Base-by-base conservation (phyloP, 1,140 invertebrate genomes). In the Archegozetes longisetosus region DNA sequence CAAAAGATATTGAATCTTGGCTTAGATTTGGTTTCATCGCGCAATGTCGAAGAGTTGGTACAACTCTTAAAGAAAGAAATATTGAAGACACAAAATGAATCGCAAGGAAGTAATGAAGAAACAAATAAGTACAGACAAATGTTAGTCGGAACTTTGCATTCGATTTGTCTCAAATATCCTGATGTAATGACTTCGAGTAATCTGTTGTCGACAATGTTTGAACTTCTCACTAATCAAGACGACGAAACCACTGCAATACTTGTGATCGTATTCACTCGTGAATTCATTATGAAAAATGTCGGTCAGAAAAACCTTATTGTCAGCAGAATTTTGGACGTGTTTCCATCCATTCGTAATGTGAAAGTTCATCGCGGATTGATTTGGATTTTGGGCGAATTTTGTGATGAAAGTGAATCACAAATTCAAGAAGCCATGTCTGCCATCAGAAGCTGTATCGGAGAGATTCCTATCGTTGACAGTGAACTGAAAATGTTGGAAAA, bases 361-460 rank as follows among this genome's bases (percentile, higher is more conserved):
- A 83, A 83, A 73, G 85, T 96, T n/a, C 86, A 93, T 66, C 81
- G 93, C 62, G 85, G 88, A 3, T 88, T 93, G 2, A 75, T 98
- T n/a, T 98, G 95, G 94, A 92, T 99, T 67, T 76, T 98, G 32
- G 93, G 93, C 28, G 94, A 98, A 75, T 98, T 96, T 62, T 68
- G 67, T 60, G 62, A 63, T 12, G 58, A 60, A 26, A 59, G 3
- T 48, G 60, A 53, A 3, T 14, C 13, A 14, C 55, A 58, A 50
- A 57, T 64, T 20, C 25, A 59, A 49, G 60, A 64, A 55, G 28
- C 62, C 14, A 28, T 62, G 24, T 24, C 26, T 3, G 49, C 52
- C 9, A 64, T 64, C 9, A 50, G 48, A 50, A 48, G 40, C 72
- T 87, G 88, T 0, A 13, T 64, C 3, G 63, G 70, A 13, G 64